A percentile compares a stretch with the other conserved stretches of the same genome.
Evolutionary conservation across 2,797 vertebrate genomes (phyloP).

Genomic region (Anableps anableps): DNA sequence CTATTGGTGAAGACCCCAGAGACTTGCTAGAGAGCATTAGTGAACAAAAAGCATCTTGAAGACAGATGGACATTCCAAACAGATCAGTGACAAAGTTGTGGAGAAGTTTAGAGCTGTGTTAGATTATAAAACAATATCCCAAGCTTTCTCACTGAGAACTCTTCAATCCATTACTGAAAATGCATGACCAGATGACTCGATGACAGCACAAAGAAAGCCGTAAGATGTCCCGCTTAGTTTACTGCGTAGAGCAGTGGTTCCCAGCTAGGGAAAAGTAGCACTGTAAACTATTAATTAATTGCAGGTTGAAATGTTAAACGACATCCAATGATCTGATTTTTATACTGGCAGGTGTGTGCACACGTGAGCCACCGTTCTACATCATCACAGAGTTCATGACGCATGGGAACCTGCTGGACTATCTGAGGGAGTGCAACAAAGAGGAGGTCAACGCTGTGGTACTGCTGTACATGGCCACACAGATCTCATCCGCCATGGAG

Average conservation of each 20-base stretch:
- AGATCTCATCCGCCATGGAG: slow-evolving; percentile 99
- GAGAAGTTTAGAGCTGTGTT: background rate
- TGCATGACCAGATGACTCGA: no score
- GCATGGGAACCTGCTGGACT: slow-evolving; percentile 95
- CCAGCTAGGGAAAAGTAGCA: background rate
- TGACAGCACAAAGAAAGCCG: no score
- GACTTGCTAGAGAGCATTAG: background rate
- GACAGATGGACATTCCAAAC: background rate
- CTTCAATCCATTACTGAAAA: background rate
- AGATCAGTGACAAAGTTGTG: background rate
- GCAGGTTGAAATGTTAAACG: background rate
- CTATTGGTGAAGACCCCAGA: background rate
- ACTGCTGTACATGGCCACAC: slow-evolving; percentile 98
- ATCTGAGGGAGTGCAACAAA: slow-evolving; percentile 94
- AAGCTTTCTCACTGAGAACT: background rate
- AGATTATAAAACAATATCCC: background rate
- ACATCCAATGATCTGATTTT: background rate
- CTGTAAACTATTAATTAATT: background rate
- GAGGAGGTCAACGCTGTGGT: slow-evolving; percentile 98
- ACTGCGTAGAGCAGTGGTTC: background rate
- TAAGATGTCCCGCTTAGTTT: no score
- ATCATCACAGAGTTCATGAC: slow-evolving; percentile 99
- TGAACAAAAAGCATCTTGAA: background rate
- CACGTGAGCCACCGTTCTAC: slow-evolving; percentile 96
- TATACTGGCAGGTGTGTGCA: slow-evolving; percentile 90